A percentile compares a stretch with the other conserved stretches of the same genome.
phyloP scores from a whole-genome alignment of 2,113 vertebrate genomes.

The Hippolais icterina region DNA sequence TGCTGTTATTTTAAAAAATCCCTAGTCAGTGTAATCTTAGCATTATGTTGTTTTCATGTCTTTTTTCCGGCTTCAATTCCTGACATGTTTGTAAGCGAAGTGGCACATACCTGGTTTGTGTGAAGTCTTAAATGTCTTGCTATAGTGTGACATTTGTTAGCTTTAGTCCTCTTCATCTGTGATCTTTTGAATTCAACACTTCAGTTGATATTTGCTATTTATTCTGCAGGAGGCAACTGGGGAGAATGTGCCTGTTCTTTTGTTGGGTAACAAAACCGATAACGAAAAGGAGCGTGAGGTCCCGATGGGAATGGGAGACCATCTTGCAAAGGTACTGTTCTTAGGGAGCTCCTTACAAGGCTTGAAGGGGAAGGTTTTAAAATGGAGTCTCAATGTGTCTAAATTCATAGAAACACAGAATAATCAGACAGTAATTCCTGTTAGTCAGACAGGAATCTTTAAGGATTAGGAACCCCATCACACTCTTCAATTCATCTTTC shows the following conservation, averaged over 20 bases:
- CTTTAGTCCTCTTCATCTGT: not conserved
- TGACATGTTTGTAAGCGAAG: not conserved
- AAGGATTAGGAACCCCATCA: not conserved
- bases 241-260: conserved; percentile 81
- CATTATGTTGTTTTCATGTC: not conserved
- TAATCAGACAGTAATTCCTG: not conserved
- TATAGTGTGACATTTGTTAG: not conserved
- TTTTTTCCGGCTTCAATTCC: not conserved
- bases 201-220: not conserved
- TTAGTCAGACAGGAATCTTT: not conserved
- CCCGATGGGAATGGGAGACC: conserved; percentile 78
- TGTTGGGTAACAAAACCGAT: conserved; percentile 92
- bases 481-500: not conserved
- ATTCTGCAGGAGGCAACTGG: conserved; percentile 81
- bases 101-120: not conserved
- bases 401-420: not conserved
- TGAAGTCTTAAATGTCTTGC: not conserved
- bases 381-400: not conserved
- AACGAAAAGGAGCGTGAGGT: conserved; percentile 83
- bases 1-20: not conserved
- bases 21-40: not conserved
- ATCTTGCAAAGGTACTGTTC: conserved; percentile 81
- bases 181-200: not conserved
- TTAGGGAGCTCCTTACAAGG: not conserved
- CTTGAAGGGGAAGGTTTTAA: not conserved